Conservation (phyloP, 2,888 invertebrate genomes). For the Synanthedon formicaeformis region DNA sequence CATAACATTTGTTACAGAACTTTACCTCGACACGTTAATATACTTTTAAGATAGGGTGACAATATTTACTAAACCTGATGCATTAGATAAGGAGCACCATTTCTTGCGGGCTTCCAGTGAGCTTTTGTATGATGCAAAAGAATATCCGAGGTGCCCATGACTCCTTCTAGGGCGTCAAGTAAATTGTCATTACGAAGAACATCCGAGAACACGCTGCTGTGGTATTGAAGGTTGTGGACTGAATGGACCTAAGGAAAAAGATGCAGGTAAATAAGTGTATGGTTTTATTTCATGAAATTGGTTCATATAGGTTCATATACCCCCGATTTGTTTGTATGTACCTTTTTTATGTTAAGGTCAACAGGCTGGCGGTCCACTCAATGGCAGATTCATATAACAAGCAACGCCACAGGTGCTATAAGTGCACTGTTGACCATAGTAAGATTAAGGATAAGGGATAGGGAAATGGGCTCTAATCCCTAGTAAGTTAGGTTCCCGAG, state of each 20-base stretch:
- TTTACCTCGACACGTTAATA: too few species aligned
- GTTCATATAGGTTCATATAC: background rate
- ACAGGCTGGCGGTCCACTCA: too few species aligned
- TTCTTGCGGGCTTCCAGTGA: constrained; percentile 57
- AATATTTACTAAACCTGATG: constrained; percentile 30
- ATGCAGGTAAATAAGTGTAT: background rate
- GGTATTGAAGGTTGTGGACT: constrained; percentile 63
- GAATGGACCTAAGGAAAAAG: constrained; percentile 41
- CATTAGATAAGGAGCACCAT: constrained; percentile 61
- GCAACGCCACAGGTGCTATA: too few species aligned
- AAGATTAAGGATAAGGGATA: too few species aligned
- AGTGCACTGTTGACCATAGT: too few species aligned
- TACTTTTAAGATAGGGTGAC: too few species aligned
- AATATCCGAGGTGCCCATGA: constrained; percentile 56
- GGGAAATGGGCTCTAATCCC: too few species aligned
- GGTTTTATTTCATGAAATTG: background rate
- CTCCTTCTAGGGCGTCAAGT: constrained; percentile 51
- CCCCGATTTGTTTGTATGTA: too few species aligned
- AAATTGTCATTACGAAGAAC: constrained; percentile 43
- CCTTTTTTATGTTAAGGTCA: too few species aligned
- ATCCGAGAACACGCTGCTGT: constrained; percentile 46
- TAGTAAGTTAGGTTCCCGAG: too few species aligned
- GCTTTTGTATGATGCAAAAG: constrained; percentile 65
- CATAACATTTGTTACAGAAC: too few species aligned
- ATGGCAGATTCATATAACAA: too few species aligned